Base-by-base conservation (phyloP, 2,888 invertebrate genomes). In the Melipona beecheii region DNA sequence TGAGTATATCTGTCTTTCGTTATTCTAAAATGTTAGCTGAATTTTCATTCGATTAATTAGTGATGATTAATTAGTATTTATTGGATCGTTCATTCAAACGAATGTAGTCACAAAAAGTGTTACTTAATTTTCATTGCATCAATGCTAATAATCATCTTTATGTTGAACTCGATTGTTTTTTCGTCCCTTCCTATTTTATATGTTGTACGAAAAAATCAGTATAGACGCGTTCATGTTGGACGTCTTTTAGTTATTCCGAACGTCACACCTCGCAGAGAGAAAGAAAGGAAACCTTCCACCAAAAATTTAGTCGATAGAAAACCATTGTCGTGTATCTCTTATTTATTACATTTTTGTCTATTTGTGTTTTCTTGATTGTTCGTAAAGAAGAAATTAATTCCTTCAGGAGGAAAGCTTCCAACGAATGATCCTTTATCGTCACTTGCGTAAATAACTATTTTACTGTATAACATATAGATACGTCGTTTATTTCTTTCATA, bases 401-500 rank as follows among this genome's bases (percentile, higher is more conserved):
- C 56, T 52, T 52, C 21, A 81, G 56, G 49, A 60, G 75, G 64
- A 68, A 76, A 77, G 2, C 24, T 64, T 83, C 58, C 64, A 72
- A 70, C 58, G n/a, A 84, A 62, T 72, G 54, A 71, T 52, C 19
- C 78, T 71, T 81, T 77, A 74, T 81, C 69, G 84, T 84, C 81
- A 76, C 66, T 74, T 82, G 83, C 84, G 76, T 86, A 81, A 89
- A 87, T 60, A 81, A 84, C 85, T 89, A 90, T 90, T 90, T 90
- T 88, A 87, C 58, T 87, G 85, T 85, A 85, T 81, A 84, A 90
- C 83, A 86, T 84, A 15, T 76, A 82, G 87, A 78, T 68, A 78
- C 65, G 83, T 62, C 36, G 83, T 81, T 83, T 83, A 83, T 85
- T 86, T 86, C 85, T 79, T 86, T 83, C 75, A 79, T 79, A 83